These are phyloP conservation scores for Gonatopus flavifemur DNA, from an alignment of 1,140 invertebrate genomes.

Conservation along the genomic window DNA sequence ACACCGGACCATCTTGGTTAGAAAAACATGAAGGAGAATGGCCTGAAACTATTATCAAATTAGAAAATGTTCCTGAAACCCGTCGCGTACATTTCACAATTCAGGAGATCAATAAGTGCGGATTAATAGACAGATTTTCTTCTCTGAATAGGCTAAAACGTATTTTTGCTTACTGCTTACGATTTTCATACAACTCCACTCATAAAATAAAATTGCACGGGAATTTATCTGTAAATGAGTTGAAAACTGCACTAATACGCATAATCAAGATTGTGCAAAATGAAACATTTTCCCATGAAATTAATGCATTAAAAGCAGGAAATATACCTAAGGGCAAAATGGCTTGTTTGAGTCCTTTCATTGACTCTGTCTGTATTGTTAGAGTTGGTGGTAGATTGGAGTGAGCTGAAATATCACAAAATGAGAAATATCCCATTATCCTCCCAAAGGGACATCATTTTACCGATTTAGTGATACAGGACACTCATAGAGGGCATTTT, in stretches of 20 bases:
- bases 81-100: too few relatives aligned
- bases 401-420: not conserved
- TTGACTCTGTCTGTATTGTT: not conserved
- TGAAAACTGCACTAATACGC: not conserved
- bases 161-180: not conserved
- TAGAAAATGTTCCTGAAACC: not conserved
- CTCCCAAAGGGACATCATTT: not conserved
- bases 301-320: not conserved
- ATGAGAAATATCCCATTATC: not conserved
- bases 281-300: not conserved
- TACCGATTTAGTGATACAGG: not conserved
- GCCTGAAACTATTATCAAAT: not conserved
- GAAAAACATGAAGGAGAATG: not conserved
- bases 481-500: not conserved
- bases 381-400: not conserved
- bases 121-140: not conserved
- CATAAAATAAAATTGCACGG: too few relatives aligned
- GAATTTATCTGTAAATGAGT: not conserved
- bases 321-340: not conserved
- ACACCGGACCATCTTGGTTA: slow-evolving; percentile 20
- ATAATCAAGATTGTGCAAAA: not conserved
- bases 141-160: not conserved
- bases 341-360: not conserved
- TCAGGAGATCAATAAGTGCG: too few relatives aligned
- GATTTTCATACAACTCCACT: not conserved